A percentile compares a stretch with the other conserved stretches of the same genome.
Conservation (phyloP, 2,888 invertebrate genomes). For the Trimorus sp. region DNA sequence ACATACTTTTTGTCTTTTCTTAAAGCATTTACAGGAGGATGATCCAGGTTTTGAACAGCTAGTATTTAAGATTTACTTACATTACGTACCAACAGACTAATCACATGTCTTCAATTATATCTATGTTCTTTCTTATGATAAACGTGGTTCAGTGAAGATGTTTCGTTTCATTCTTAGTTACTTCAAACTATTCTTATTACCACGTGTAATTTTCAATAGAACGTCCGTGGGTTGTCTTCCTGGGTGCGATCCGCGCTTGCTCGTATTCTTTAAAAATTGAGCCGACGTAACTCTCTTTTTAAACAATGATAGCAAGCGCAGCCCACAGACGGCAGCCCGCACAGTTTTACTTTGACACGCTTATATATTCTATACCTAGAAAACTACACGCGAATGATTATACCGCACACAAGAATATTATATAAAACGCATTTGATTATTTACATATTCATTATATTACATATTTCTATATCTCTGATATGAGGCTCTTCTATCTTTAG, state of each 20-base stretch:
- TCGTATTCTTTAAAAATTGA: slow-evolving; percentile 7
- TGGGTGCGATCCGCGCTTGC: background rate
- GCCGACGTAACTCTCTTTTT: no score
- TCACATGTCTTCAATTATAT: slow-evolving; percentile 77
- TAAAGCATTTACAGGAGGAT: slow-evolving; percentile 82
- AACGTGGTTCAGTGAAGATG: slow-evolving; percentile 77
- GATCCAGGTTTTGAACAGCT: slow-evolving; percentile 81
- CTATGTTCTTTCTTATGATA: slow-evolving; percentile 78
- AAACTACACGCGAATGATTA: slow-evolving; percentile 75
- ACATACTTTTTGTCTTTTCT: slow-evolving; percentile 80
- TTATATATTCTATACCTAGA: slow-evolving; percentile 66
- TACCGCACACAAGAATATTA: slow-evolving; percentile 73
- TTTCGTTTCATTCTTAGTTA: slow-evolving; percentile 75
- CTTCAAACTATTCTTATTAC: slow-evolving; percentile 75
- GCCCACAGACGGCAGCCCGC: slow-evolving; percentile 29
- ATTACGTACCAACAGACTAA: slow-evolving; percentile 73
- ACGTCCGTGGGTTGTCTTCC: slow-evolving; percentile 58
- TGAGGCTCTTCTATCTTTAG: slow-evolving; percentile 81
- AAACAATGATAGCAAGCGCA: background rate
- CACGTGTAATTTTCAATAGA: slow-evolving; percentile 74
- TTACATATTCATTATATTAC: slow-evolving; percentile 72
- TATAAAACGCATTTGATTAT: slow-evolving; percentile 72
- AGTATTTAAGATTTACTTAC: slow-evolving; percentile 79
- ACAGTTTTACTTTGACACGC: slow-evolving; percentile 58
- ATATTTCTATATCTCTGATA: slow-evolving; percentile 80